Percentiles rank a stretch among this genome's conserved stretches.
Conservation (phyloP, 2,797 vertebrate genomes). For the Decapterus maruadsi region DNA sequence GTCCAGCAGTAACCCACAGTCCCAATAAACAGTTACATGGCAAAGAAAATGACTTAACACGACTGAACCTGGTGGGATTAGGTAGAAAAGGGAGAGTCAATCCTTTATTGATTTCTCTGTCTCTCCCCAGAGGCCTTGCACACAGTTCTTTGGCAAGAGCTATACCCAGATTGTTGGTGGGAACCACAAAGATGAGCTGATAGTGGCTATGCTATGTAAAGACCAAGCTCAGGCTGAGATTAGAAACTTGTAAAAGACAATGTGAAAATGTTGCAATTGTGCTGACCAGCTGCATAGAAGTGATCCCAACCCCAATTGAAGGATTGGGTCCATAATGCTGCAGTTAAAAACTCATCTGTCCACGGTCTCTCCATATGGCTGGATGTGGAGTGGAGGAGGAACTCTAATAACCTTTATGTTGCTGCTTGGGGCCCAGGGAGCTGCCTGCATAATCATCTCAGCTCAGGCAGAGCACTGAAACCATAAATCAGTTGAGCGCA, state of each 20-base stretch:
- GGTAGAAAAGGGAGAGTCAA: constrained; percentile 43
- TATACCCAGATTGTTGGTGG: constrained; percentile 33
- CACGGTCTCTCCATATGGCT: constrained; percentile 54
- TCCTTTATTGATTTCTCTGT: constrained; percentile 58
- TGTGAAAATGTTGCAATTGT: constrained; percentile 52
- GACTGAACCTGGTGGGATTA: constrained; percentile 46
- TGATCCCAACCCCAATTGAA: constrained; percentile 39
- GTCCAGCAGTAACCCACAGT: constrained; percentile 12
- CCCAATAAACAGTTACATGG: constrained; percentile 51
- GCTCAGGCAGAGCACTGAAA: constrained; percentile 39
- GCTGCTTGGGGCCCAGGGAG: constrained; percentile 41
- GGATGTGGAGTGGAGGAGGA: constrained; percentile 37
- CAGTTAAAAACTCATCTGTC: constrained; percentile 69
- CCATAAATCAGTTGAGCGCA: constrained; percentile 63
- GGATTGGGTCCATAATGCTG: constrained; percentile 36
- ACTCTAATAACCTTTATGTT: constrained; percentile 72
- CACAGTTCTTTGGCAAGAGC: constrained; percentile 28
- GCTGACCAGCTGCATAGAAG: constrained; percentile 28
- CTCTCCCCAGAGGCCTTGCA: constrained; percentile 32
- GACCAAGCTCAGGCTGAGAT: constrained; percentile 41
- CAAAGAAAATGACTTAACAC: constrained; percentile 63
- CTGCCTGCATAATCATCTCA: constrained; percentile 67
- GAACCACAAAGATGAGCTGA: constrained; percentile 22
- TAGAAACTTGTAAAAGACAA: constrained; percentile 49
- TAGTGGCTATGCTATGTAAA: constrained; percentile 29